phyloP scores from a whole-genome alignment of 2,888 invertebrate species.

The Tetropium fuscum region DNA sequence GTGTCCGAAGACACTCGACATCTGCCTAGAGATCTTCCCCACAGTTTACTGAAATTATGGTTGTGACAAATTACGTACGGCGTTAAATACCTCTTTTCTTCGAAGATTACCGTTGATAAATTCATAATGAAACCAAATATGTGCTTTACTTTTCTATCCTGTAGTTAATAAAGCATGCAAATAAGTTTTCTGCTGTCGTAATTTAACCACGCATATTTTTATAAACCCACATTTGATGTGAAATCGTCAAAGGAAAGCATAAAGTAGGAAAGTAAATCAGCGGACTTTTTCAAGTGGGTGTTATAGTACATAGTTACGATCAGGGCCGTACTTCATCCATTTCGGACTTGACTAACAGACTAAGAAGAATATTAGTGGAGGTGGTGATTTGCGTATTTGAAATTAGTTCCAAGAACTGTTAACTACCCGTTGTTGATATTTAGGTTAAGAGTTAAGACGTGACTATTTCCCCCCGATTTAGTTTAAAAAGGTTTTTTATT shows the following conservation, averaged over 20 bases:
- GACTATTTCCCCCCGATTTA: too few relatives aligned
- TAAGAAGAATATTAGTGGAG: too few relatives aligned
- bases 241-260: conserved; percentile 25
- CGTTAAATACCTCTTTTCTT: conserved; percentile 38
- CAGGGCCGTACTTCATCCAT: conserved; percentile 32
- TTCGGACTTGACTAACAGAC: too few relatives aligned
- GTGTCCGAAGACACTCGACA: conserved; percentile 29
- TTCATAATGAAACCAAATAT: conserved; percentile 26
- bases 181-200: conserved; percentile 24
- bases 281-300: conserved; percentile 24
- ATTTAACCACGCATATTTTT: conserved; percentile 24
- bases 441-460: too few relatives aligned
- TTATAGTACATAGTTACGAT: conserved; percentile 10
- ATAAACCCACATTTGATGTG: conserved; percentile 26
- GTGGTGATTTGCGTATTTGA: too few relatives aligned
- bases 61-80: conserved; percentile 43
- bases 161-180: conserved; percentile 28
- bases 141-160: conserved; percentile 19
- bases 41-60: conserved; percentile 38
- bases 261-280: conserved; percentile 29
- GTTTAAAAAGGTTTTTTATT: too few relatives aligned
- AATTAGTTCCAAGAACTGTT: too few relatives aligned
- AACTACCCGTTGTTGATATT: too few relatives aligned
- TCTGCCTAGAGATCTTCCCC: conserved; percentile 27
- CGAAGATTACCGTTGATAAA: conserved; percentile 32